Percentiles rank a stretch among this genome's conserved stretches.
Evolutionary conservation across 2,888 invertebrate genomes (phyloP).

Genomic region (Luffia ferchaultella): DNA sequence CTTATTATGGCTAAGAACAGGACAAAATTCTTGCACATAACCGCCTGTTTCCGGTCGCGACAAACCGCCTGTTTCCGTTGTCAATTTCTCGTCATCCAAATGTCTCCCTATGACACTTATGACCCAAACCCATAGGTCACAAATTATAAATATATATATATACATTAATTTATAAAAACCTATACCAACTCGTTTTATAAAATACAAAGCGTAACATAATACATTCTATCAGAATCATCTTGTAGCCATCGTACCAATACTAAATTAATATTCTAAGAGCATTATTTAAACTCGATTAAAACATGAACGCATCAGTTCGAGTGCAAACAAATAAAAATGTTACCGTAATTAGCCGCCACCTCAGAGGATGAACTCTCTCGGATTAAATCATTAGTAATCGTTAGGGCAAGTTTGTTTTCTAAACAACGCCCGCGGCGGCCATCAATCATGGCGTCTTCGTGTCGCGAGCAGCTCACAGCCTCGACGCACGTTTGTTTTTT

Average conservation of each 20-base stretch:
- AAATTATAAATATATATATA: no score
- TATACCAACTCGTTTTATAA: no score
- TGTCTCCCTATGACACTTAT: no score
- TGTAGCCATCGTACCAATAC: neutral
- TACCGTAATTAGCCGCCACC: neutral
- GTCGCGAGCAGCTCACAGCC: neutral
- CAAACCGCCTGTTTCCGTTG: no score
- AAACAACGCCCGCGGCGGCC: constrained; percentile 13
- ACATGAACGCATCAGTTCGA: neutral
- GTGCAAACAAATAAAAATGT: neutral
- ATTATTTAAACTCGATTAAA: neutral
- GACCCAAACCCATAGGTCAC: no score
- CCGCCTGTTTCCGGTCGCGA: no score
- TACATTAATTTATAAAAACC: no score
- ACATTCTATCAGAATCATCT: neutral
- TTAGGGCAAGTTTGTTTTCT: constrained; percentile 35
- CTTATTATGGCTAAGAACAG: no score
- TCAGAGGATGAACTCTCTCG: neutral
- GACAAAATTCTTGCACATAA: no score
- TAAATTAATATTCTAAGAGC: neutral
- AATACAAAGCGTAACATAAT: neutral
- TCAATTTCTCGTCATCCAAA: no score
- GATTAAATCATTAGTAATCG: constrained; percentile 39
- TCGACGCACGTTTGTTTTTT: neutral
- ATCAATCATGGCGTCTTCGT: neutral